Evolutionary conservation across 2,113 vertebrate species (phyloP).

Genomic region (Peromyscus maniculatus): DNA sequence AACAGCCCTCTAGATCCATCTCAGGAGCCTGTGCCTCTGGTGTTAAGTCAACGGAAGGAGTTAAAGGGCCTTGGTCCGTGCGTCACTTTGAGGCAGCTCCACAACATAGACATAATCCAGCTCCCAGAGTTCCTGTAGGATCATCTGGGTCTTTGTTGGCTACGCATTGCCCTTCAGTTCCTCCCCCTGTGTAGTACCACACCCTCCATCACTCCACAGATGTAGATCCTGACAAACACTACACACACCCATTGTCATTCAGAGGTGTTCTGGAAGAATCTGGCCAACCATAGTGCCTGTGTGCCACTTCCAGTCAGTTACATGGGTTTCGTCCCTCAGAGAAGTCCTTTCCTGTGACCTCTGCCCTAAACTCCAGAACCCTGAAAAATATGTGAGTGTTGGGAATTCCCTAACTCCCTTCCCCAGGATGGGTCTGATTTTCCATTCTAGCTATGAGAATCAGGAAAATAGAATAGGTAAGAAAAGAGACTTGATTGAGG

Average conservation of each 20-base stretch:
- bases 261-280: neutral
- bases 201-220: neutral
- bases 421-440: neutral
- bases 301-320: neutral
- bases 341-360: neutral
- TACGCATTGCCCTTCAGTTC: neutral
- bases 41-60: neutral
- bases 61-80: too few species aligned
- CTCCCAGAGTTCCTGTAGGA: neutral
- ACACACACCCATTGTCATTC: neutral
- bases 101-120: neutral
- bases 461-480: neutral
- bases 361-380: neutral
- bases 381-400: neutral
- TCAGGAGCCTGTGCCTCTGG: neutral
- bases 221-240: neutral
- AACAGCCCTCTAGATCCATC: neutral
- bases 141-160: neutral
- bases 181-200: neutral
- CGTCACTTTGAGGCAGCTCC: neutral
- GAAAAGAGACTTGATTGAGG: neutral
- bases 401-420: neutral
- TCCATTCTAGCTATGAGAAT: neutral
- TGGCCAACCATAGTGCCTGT: neutral
- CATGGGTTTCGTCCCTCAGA: neutral